Percentiles rank a stretch among this genome's conserved stretches.
These are phyloP conservation scores for Malurus splendens DNA, from an alignment of 2,797 vertebrate species.

Conservation along the genomic window DNA sequence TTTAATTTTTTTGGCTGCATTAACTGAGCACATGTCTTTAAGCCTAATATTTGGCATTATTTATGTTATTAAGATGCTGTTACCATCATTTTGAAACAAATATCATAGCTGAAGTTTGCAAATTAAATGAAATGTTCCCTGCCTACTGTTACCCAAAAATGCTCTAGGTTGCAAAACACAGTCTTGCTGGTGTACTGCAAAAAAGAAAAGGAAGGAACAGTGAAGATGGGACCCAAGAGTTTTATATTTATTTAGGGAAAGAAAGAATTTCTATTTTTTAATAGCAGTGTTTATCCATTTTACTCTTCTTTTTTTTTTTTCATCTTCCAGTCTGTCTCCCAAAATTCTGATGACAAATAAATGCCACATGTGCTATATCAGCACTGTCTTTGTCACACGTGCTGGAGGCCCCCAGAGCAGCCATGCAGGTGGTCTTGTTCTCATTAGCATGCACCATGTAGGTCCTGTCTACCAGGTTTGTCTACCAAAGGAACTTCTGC, in stretches of 20 bases:
- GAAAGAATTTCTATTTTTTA: neutral
- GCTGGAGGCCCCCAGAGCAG: neutral
- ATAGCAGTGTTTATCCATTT: neutral
- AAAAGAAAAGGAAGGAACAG: neutral
- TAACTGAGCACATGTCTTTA: neutral
- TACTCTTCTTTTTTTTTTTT: neutral
- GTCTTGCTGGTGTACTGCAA: neutral
- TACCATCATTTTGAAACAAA: neutral
- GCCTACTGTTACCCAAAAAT: neutral
- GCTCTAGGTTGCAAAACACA: neutral
- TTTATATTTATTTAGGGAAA: neutral
- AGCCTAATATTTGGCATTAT: neutral
- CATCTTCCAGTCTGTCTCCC: neutral
- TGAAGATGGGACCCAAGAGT: neutral
- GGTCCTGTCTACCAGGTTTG: neutral
- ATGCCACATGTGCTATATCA: neutral
- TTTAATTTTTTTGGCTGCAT: neutral
- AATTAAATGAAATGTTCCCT: neutral
- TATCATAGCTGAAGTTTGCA: neutral
- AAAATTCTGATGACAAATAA: neutral
- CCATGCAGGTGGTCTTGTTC: neutral
- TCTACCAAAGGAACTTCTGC: neutral
- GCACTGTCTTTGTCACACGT: neutral
- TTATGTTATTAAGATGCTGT: neutral
- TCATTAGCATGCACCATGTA: neutral